A percentile compares a stretch with the other conserved stretches of the same genome.
Conservation (phyloP, 64 coral and sea anemone genomes). For the Stichodactyla helianthus region DNA sequence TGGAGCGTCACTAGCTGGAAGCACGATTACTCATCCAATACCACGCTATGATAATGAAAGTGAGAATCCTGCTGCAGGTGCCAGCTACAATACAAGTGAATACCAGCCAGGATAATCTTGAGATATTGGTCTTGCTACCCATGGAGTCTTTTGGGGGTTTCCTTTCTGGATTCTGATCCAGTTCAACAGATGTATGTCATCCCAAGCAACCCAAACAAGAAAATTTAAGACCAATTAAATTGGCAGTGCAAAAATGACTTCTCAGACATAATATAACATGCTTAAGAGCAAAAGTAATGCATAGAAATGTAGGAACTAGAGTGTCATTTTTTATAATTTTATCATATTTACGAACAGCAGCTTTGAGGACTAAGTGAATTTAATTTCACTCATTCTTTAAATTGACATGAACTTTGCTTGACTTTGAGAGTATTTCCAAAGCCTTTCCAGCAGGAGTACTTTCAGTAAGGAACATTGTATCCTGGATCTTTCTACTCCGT, state of each 20-base stretch:
- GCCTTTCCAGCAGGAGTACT: no score
- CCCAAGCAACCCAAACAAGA: background rate
- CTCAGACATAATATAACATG: no score
- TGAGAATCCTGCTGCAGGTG: background rate
- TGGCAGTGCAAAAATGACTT: background rate
- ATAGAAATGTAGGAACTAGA: no score
- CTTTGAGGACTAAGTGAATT: no score
- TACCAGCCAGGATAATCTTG: background rate
- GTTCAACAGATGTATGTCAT: no score
- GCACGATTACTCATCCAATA: conserved; percentile 60
- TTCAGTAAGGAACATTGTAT: background rate
- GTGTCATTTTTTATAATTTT: no score
- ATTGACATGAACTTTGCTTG: background rate
- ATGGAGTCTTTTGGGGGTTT: background rate
- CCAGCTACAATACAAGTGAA: background rate
- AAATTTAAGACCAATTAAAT: background rate
- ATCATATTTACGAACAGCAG: no score
- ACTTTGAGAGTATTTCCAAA: no score
- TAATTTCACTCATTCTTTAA: no score
- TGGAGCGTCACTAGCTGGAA: conserved; percentile 53
- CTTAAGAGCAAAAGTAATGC: no score
- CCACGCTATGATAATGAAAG: conserved; percentile 68
- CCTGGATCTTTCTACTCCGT: background rate
- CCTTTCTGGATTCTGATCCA: no score
- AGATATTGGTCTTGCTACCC: background rate